Conservation (phyloP, 2,113 vertebrate genomes). For the Kryptolebias marmoratus region DNA sequence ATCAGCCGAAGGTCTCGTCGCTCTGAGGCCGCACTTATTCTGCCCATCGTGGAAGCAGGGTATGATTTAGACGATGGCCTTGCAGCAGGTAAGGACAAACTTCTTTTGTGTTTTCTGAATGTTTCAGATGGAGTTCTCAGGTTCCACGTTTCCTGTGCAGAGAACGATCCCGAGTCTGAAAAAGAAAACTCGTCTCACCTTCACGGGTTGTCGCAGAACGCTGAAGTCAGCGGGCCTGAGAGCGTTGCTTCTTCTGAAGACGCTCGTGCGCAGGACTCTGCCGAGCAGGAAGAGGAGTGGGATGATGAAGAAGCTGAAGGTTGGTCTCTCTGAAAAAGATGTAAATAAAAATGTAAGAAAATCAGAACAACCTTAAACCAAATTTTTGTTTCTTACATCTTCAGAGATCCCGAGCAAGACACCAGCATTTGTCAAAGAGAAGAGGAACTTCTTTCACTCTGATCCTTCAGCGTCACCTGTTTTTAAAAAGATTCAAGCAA, state of each 20-base stretch:
- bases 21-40: constrained; percentile 45
- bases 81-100: constrained; percentile 42
- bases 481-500: constrained; percentile 46
- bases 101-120: no score
- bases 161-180: not conserved
- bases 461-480: constrained; percentile 41
- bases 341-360: not conserved
- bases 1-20: constrained; percentile 46
- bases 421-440: constrained; percentile 77
- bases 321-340: constrained; percentile 4
- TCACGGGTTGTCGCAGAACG: not conserved
- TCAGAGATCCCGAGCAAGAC: constrained; percentile 73
- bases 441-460: constrained; percentile 39
- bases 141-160: not conserved
- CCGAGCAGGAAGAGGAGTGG: constrained; percentile 36
- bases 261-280: constrained; percentile 14
- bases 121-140: no score
- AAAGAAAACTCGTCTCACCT: constrained; percentile 23
- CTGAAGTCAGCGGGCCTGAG: not conserved
- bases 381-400: not conserved
- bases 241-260: constrained; percentile 12
- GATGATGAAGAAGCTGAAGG: constrained; percentile 55
- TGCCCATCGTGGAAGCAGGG: constrained; percentile 8
- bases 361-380: not conserved
- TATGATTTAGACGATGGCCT: constrained; percentile 7